These are phyloP conservation scores for Drosophila dunni DNA, from an alignment of 1,140 invertebrate species.

Conservation along the genomic window DNA sequence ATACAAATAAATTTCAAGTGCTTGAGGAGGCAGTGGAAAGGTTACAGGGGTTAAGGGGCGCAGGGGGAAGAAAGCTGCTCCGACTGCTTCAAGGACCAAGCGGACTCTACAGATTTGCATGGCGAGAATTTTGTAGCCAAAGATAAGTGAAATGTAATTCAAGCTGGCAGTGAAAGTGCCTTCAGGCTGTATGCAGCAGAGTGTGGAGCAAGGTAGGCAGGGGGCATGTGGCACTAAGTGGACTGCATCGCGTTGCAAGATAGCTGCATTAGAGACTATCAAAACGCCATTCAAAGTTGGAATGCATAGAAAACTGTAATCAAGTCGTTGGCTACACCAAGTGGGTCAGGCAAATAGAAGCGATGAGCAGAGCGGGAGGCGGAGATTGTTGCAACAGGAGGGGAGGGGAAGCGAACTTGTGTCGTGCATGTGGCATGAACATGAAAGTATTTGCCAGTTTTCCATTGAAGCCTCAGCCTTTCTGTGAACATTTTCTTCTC, in stretches of 20 bases:
- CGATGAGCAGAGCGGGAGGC: background rate
- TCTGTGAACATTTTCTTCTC: constrained; percentile 9
- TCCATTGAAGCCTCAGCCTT: constrained; percentile 39
- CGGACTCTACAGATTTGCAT: constrained; percentile 64
- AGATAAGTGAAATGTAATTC: constrained; percentile 60
- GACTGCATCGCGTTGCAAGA: constrained; percentile 76
- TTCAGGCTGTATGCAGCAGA: constrained; percentile 30
- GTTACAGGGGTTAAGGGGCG: background rate
- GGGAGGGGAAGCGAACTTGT: background rate
- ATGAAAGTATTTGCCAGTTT: constrained; percentile 61
- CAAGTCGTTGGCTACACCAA: constrained; percentile 61
- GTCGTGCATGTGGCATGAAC: constrained; percentile 42
- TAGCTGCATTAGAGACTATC: constrained; percentile 78
- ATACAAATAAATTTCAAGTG: constrained; percentile 63
- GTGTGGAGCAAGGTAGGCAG: background rate
- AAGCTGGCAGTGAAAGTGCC: constrained; percentile 60
- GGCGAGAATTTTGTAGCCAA: constrained; percentile 39
- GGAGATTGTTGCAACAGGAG: background rate
- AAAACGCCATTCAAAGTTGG: constrained; percentile 71
- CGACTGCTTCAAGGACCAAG: constrained; percentile 64
- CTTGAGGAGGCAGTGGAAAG: constrained; percentile 21
- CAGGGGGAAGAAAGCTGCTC: constrained; percentile 14
- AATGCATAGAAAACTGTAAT: constrained; percentile 68
- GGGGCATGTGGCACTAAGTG: constrained; percentile 63
- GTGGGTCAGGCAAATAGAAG: constrained; percentile 74